A percentile compares a stretch with the other conserved stretches of the same genome.
Conservation (phyloP, 2,888 invertebrate species). For the Sesia apiformis region DNA sequence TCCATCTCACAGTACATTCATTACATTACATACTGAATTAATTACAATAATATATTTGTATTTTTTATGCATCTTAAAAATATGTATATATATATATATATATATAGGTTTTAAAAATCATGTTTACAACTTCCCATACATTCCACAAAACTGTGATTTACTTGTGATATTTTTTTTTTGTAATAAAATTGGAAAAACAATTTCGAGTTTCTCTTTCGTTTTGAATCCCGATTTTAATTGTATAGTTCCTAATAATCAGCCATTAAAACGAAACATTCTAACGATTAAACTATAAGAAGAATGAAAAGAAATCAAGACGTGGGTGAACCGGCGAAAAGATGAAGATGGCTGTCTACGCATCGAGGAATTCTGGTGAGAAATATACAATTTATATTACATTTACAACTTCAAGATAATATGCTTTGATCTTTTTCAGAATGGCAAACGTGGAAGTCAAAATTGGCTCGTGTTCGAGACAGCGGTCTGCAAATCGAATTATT, state of each 20-base stretch:
- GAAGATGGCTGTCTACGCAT: constrained; percentile 9
- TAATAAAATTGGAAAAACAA: neutral
- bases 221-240: neutral
- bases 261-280: neutral
- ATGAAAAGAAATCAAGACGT: no score
- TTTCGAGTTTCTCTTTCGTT: neutral
- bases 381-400: constrained; percentile 8
- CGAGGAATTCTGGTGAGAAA: constrained; percentile 29
- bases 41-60: neutral
- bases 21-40: no score
- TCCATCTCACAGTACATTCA: no score
- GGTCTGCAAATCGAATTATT: constrained; percentile 1
- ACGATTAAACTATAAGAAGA: no score
- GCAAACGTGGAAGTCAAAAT: constrained; percentile 5
- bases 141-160: neutral
- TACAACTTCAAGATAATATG: constrained; percentile 41
- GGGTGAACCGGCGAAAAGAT: no score
- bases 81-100: neutral
- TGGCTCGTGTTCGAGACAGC: neutral
- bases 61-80: neutral
- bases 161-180: neutral
- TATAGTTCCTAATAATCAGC: neutral
- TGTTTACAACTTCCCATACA: neutral
- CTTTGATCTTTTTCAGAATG: constrained; percentile 66
- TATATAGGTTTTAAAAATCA: neutral